A percentile compares a stretch with the other conserved stretches of the same genome.
phyloP scores from a whole-genome alignment of 2,113 vertebrate species.

The Lathamus discolor region DNA sequence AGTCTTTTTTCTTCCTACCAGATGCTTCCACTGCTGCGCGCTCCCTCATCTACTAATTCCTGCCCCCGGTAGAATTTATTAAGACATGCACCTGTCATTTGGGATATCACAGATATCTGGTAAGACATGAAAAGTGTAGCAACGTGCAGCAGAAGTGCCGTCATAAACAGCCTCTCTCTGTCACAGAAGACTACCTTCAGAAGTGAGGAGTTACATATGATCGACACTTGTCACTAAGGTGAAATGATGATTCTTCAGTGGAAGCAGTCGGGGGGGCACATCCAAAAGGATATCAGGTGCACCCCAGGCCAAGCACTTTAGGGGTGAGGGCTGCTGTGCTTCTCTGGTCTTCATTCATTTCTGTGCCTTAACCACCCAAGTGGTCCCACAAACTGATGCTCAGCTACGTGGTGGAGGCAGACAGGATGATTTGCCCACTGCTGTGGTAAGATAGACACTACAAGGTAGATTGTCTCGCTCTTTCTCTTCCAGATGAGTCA shows the following conservation, averaged over 20 bases:
- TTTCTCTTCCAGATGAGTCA: slow-evolving; percentile 30
- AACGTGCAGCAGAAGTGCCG: slow-evolving; percentile 8
- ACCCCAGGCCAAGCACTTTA: background rate
- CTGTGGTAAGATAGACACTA: background rate
- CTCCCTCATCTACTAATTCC: slow-evolving; percentile 65
- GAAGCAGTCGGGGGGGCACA: background rate
- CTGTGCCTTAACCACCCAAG: background rate
- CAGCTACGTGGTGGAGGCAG: slow-evolving; percentile 26
- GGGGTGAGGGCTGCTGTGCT: background rate
- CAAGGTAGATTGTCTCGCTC: background rate
- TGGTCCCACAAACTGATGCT: background rate
- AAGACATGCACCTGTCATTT: slow-evolving; percentile 70
- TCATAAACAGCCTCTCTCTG: slow-evolving; percentile 51
- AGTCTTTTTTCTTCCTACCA: slow-evolving; percentile 65
- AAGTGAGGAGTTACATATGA: slow-evolving; percentile 7
- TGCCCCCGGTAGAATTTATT: slow-evolving; percentile 68
- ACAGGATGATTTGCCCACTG: background rate
- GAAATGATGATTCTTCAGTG: background rate
- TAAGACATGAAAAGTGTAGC: slow-evolving; percentile 43
- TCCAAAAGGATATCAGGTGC: background rate
- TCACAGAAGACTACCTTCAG: slow-evolving; percentile 51
- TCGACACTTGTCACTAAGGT: background rate
- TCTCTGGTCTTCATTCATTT: background rate
- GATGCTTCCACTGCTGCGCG: slow-evolving; percentile 68
- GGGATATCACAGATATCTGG: slow-evolving; percentile 48